Base-by-base conservation (phyloP, 2,113 vertebrate species). In the Ptilonorhynchus violaceus region DNA sequence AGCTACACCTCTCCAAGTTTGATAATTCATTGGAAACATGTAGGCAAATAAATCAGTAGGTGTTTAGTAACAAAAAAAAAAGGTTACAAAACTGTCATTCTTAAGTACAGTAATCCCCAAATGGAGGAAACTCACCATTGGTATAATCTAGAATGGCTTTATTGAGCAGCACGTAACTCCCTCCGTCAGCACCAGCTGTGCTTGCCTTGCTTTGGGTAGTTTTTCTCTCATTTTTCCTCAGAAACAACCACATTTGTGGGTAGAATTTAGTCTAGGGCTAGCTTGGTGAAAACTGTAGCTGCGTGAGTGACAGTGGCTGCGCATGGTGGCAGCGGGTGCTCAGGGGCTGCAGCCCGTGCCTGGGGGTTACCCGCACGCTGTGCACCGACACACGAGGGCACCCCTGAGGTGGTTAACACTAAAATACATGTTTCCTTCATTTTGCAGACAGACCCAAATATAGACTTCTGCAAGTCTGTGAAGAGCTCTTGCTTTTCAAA, bases 291-390 rank as follows among this genome's bases (percentile, higher is more conserved):
- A 77, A 24, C 50, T 47, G 23, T 15, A 37, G 55, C 55, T 44
- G n/a, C 6, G 11, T 73, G 74, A 31, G 12, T 46, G 64, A 17
- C 2, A 4, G n/a, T 17, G 47, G 25, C 67, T 55, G 37, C 31
- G 8, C 1, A 0, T 4, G 7, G 50, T 4, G 0, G 39, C 66
- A 35, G 44, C 28, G 2, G 4, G 64, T 15, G 62, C 60, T 9
- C 20, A 15, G 46, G 17, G 41, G 17, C 46, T 72, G 70, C 39
- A 72, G 64, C 47, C 64, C 1, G 0, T 18, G 53, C 4, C 0
- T 9, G 37, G 25, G 2, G 18, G 13, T n/a, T 13, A n/a, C 58
- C 11, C 2, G 5, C 55, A 1, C 4, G 37, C 24, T 23, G 20
- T 14, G 17, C 17, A 3, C 25, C 35, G 62, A n/a, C n/a, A 15